Base-by-base conservation (phyloP, 1,140 invertebrate genomes). In the Ceratina japonica region DNA sequence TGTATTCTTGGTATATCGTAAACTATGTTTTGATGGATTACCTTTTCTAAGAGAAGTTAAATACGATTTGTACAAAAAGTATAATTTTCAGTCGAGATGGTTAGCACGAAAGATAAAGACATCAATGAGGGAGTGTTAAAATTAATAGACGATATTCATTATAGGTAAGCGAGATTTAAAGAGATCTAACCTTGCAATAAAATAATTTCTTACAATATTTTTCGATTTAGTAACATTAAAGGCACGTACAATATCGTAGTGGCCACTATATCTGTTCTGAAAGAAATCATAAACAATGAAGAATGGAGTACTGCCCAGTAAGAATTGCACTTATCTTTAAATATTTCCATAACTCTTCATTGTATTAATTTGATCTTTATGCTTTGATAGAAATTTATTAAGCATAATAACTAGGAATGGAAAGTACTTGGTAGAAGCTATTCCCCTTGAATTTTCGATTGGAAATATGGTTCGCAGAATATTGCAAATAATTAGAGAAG, bases 401-500 rank as follows among this genome's bases (percentile, higher is more conserved):
- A 92, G 94, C 69, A 87, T 94, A 69, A 93, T 97, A 1, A 92
- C 89, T 56, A 88, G 89, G 16, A 93, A 94, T 89, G 95, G 95
- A 20, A 94, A 94, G 69, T 93, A 94, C 76, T 87, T 96, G 66
- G 94, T 94, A 66, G 90, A 94, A 37, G 92, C 94, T 64, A 89
- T 96, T 76, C 96, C 96, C n/a, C 93, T 95, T 80, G 95, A 97
- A 90, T 94, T 94, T 2, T 95, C 94, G 5, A 94, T 96, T 16
- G 95, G 95, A 1, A 97, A 97, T 90, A 96, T 97, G 92, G 94
- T 97, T 13, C 91, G 95, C 44, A 93, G 97, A 87, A 94, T 97
- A 79, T 92, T 97, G 7, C 96, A 97, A 88, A 95, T 97, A 54
- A 95, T 97, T 77, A 91, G 97, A 63, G 97, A 97, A 88, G 97